Evolutionary conservation across 2,888 invertebrate species (phyloP).

Genomic region (Sclerodermus sp.): DNA sequence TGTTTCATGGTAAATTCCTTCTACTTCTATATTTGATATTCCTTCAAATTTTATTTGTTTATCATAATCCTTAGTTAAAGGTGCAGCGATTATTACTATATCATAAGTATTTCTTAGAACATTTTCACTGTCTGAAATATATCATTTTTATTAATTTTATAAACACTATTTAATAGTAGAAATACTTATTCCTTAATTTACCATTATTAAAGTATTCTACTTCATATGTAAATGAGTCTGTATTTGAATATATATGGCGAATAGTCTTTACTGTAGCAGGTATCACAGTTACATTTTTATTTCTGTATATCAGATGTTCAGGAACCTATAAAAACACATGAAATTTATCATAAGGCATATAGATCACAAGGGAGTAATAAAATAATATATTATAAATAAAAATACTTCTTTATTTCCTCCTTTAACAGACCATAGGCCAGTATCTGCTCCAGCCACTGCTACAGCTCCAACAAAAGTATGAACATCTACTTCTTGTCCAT

Average conservation of each 20-base stretch:
- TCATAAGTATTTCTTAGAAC: constrained; percentile 56
- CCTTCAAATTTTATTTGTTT: constrained; percentile 57
- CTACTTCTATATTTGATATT: constrained; percentile 52
- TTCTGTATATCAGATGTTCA: constrained; percentile 40
- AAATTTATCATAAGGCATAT: not conserved
- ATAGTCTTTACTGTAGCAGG: constrained; percentile 41
- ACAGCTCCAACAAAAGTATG: constrained; percentile 60
- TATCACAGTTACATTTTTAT: constrained; percentile 34
- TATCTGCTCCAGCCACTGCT: constrained; percentile 62
- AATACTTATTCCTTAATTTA: constrained; percentile 15
- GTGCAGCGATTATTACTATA: constrained; percentile 64
- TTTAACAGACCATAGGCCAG: constrained; percentile 63
- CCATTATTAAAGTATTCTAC: constrained; percentile 37
- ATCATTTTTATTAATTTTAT: not conserved
- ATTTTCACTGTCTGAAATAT: constrained; percentile 31
- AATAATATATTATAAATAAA: not conserved
- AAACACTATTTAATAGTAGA: not conserved
- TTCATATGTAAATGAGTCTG: constrained; percentile 33
- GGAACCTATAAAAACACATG: constrained; percentile 39
- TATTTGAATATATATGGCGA: constrained; percentile 21
- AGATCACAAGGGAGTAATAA: not conserved
- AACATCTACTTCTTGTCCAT: constrained; percentile 63
- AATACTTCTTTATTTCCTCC: constrained; percentile 63
- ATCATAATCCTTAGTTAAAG: constrained; percentile 58
- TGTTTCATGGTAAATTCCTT: constrained; percentile 60